Conservation (phyloP, 2,113 vertebrate genomes). For the Ifrita kowaldi region DNA sequence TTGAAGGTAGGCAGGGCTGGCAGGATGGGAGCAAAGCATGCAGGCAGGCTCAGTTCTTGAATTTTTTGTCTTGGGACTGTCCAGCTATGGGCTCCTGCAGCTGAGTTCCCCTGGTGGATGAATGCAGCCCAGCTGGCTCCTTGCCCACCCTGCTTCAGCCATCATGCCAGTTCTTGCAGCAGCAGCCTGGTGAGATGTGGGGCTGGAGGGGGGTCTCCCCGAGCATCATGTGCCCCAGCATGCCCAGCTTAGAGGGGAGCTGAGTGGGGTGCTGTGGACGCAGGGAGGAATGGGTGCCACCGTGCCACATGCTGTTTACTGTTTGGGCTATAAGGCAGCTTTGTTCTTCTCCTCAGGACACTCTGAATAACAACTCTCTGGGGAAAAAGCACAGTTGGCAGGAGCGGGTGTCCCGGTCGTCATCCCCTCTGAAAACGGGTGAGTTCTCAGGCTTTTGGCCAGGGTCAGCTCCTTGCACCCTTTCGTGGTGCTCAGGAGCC, state of each 20-base stretch:
- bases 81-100: neutral
- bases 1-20: neutral
- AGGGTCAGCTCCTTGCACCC: neutral
- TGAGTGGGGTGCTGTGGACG: fast-evolving
- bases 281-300: neutral
- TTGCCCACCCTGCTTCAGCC: neutral
- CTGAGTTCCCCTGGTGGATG: fast-evolving
- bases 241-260: neutral
- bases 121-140: neutral
- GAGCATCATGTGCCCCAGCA: neutral
- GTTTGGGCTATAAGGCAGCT: slow-evolving; percentile 51
- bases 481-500: neutral
- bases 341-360: slow-evolving; percentile 85
- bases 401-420: slow-evolving; percentile 91
- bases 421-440: slow-evolving; percentile 94
- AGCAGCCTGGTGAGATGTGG: neutral
- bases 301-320: slow-evolving; percentile 53
- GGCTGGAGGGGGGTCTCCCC: neutral
- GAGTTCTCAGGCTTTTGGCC: slow-evolving; percentile 37
- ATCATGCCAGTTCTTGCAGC: neutral
- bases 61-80: neutral
- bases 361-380: slow-evolving; percentile 96
- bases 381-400: slow-evolving; percentile 99
- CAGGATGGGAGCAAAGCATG: neutral
- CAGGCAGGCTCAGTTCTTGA: neutral